Base-by-base conservation (phyloP, 2,113 vertebrate species). In the Lepidiolamprologus cunningtoni region DNA sequence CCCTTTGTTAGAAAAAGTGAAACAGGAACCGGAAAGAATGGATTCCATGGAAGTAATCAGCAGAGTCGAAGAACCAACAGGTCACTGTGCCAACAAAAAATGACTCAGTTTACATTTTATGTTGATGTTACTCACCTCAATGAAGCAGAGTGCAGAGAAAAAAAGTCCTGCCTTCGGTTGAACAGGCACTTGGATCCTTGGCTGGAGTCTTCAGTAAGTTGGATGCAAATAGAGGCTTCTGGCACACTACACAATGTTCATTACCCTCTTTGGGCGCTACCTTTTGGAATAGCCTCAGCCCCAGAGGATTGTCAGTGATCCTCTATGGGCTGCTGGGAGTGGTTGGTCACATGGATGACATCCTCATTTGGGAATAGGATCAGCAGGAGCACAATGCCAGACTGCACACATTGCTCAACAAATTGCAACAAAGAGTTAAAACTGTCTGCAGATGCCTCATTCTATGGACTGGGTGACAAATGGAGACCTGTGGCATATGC, bases 151-250 rank as follows among this genome's bases (percentile, higher is more conserved):
- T 66, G 28, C 6, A 53, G 81, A 68, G 83, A 92, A 31, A 92
- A 92, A 31, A 92, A 82, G 82, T 79, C 16, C 87, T 91, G 6
- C 87, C 81, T 3, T 87, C 47, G 0, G 85, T 92, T 63, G 82
- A 92, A 33, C 87, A 93, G 10, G 89, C 13, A 2, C 21, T 92
- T 2, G 85, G 85, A 19, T 79, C 76, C 28, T 3, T 92, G 0
- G 50, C 63, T 10, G 82, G 79, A 11, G 7, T 90, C 21, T 92
- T 90, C 17, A 89, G 54, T 40, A 87, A 91, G 23, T 13, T 93
- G 3, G 82, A 61, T 57, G 80, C 81, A 2, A 92, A 90, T 11
- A 86, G 73, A 47, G 87, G 85, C 0, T 89, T 86, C 3, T 92
- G 88, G 88, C 84, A 1, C 16, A 14, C 0, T 76, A 84, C 8